phyloP scores from a whole-genome alignment of 2,113 vertebrate species.

The Coreoperca whiteheadi region DNA sequence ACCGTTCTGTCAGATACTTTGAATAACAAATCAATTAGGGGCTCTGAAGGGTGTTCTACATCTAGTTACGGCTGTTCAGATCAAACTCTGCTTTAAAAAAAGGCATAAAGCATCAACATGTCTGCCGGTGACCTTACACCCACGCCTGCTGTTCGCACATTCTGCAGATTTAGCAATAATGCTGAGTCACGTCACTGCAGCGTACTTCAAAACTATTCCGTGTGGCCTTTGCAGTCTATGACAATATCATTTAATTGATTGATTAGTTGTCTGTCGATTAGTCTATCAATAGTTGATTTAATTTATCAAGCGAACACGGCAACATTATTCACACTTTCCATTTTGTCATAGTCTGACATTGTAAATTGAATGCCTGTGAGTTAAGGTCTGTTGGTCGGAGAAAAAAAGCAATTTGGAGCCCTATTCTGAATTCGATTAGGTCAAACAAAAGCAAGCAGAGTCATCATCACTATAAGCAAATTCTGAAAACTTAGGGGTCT shows the following conservation, averaged over 20 bases:
- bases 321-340: background rate
- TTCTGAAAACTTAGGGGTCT: background rate
- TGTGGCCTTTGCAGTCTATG: background rate
- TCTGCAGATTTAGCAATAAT: constrained; percentile 22
- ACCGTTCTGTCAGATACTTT: background rate
- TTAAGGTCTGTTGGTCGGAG: background rate
- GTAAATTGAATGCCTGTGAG: background rate
- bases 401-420: background rate
- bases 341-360: background rate
- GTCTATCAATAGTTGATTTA: background rate
- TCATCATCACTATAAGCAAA: background rate
- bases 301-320: background rate
- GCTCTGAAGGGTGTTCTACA: constrained; percentile 4
- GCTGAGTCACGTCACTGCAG: background rate
- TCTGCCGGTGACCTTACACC: constrained; percentile 36
- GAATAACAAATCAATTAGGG: constrained; percentile 6
- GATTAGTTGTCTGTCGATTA: background rate
- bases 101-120: constrained; percentile 24
- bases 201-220: background rate
- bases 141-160: constrained; percentile 39
- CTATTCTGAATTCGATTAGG: background rate
- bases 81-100: constrained; percentile 38
- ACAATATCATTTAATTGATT: background rate
- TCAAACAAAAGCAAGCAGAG: background rate
- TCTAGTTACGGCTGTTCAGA: background rate